Evolutionary conservation across 2,797 vertebrate genomes (phyloP).

Genomic region (Amniataba percoides): DNA sequence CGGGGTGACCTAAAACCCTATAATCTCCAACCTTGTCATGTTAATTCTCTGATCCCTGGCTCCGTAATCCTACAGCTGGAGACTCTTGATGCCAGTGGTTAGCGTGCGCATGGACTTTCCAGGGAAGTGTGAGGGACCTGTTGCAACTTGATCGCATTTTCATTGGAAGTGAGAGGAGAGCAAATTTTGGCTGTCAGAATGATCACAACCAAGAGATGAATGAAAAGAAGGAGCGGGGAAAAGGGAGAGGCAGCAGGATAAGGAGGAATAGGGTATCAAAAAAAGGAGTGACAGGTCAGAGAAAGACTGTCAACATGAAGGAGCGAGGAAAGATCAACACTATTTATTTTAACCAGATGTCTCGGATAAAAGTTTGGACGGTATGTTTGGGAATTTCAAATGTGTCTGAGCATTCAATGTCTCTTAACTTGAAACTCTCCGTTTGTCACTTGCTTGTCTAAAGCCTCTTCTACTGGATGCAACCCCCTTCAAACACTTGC

Average conservation of each 20-base stretch:
- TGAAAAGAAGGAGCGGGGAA: not conserved
- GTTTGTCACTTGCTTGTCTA: not conserved
- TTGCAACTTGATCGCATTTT: conserved; percentile 21
- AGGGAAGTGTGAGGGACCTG: conserved; percentile 18
- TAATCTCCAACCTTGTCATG: conserved; percentile 49
- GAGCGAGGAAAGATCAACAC: not conserved
- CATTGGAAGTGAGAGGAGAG: not conserved
- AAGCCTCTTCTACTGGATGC: not conserved
- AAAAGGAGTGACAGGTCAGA: not conserved
- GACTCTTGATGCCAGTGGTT: conserved; percentile 30
- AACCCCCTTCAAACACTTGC: conserved; percentile 11
- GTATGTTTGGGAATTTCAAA: not conserved
- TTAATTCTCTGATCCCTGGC: conserved; percentile 49
- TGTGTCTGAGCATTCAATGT: not conserved
- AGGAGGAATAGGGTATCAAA: not conserved
- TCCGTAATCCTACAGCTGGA: conserved; percentile 38
- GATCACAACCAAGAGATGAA: not conserved
- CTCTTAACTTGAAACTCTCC: not conserved
- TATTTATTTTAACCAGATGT: conserved; percentile 7
- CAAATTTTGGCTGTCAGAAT: not conserved
- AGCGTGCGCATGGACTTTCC: conserved; percentile 21
- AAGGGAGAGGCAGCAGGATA: not conserved
- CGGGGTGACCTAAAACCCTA: conserved; percentile 48
- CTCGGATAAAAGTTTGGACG: not conserved
- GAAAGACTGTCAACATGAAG: not conserved